Evolutionary conservation across 2,888 invertebrate species (phyloP), one percentile per base, ranked within the genome.

Genomic region (Diploptera punctata): DNA sequence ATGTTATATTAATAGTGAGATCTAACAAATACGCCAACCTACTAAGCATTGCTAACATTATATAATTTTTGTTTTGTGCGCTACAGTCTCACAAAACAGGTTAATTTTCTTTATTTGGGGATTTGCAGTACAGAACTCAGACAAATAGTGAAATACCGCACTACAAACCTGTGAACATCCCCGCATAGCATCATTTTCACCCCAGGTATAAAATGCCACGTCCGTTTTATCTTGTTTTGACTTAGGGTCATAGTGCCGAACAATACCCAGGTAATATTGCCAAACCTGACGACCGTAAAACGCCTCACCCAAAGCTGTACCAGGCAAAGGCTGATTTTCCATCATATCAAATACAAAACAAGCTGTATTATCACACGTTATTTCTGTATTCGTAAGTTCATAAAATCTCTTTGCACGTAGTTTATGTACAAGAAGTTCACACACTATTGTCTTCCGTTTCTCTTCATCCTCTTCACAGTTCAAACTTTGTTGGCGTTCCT

Each of bases 121-220:
- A 18, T 65, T 65, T 24, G 7, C 7, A n/a, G 4, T 43, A 65
- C 43, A 65, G 21, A 65, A 18, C 16, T 43, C 10, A 21, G n/a
- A n/a, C 13, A 43, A 43, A 65, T 9, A 24, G 9, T 65, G 18
- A 43, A 43, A 24, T 1, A 65, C 43, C 18, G 21, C 65, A 43
- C 65, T 65, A 33, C 65, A 65, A 65, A 65, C 65, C 21, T 43
- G 19, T 65, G 43, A 65, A 21, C 65, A 43, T 1, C 65, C 65
- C 18, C 61, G 1, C 9, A 3, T 43, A 43, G 65, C n/a, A 19
- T 43, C 1, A 24, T 43, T 65, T 5, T 19, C 65, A 7, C 43
- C n/a, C 43, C 65, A 65, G 16, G 65, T 65, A 21, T 33, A 65
- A 38, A 65, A 65, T 2, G 1, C 16, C 7, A 65, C 43, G 43